These are phyloP conservation scores for Gobionotothen gibberifrons DNA, from an alignment of 2,797 vertebrate genomes.

Conservation along the genomic window DNA sequence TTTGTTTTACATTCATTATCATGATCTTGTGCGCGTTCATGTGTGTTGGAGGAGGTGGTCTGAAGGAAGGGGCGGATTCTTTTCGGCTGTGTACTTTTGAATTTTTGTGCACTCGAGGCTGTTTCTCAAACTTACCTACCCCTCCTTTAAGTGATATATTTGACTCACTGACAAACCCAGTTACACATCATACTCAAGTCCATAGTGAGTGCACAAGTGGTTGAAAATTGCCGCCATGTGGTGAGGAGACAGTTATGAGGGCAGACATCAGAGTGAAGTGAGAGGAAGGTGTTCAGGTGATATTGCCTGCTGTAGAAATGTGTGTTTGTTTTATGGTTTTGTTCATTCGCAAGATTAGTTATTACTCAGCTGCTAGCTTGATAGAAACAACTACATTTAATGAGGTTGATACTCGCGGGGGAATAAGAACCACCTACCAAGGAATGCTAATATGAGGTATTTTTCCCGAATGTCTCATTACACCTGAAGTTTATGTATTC, in stretches of 20 bases:
- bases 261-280: conserved; percentile 28
- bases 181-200: conserved; percentile 32
- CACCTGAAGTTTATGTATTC: too few relatives aligned
- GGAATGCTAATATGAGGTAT: too few relatives aligned
- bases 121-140: too few relatives aligned
- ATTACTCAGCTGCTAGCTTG: conserved; percentile 28
- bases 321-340: conserved; percentile 30
- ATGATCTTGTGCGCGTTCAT: too few relatives aligned
- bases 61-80: too few relatives aligned
- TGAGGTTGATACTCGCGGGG: conserved; percentile 26
- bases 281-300: conserved; percentile 37
- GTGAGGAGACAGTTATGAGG: conserved; percentile 31
- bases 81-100: too few relatives aligned
- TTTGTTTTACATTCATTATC: too few relatives aligned
- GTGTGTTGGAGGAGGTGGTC: too few relatives aligned
- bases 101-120: too few relatives aligned
- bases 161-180: conserved; percentile 32
- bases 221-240: conserved; percentile 23
- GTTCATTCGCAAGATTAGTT: conserved; percentile 25
- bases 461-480: too few relatives aligned
- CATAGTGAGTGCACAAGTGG: conserved; percentile 19
- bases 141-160: conserved; percentile 35
- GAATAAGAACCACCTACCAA: conserved; percentile 24
- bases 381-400: conserved; percentile 34
- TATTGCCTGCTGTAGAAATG: conserved; percentile 27